Evolutionary conservation across 2,797 vertebrate genomes (phyloP).

Genomic region (Micropoecilia bifurca): DNA sequence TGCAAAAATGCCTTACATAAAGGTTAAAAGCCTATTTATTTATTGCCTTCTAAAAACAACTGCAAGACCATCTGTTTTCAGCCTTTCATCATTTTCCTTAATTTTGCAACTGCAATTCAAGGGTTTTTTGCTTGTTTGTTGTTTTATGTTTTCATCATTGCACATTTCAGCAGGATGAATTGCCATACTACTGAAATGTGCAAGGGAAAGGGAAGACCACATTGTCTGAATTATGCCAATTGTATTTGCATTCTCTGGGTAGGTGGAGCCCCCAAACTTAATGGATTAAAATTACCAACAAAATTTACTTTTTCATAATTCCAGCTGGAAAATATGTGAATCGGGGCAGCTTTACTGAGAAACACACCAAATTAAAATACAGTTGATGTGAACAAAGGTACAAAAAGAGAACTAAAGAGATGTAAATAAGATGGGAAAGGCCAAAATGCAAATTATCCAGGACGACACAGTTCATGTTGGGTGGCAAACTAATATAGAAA

Average conservation of each 20-base stretch:
- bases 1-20: too few relatives aligned
- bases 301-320: not conserved
- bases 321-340: not conserved
- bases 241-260: conserved; percentile 4
- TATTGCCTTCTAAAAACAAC: too few relatives aligned
- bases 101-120: too few relatives aligned
- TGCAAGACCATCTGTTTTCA: too few relatives aligned
- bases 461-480: not conserved
- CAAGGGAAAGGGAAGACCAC: not conserved
- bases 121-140: too few relatives aligned
- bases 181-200: too few relatives aligned
- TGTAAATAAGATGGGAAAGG: not conserved
- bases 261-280: not conserved
- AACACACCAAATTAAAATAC: not conserved
- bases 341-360: not conserved
- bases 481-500: not conserved
- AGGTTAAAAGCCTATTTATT: too few relatives aligned
- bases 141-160: too few relatives aligned
- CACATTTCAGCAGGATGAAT: too few relatives aligned
- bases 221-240: conserved; percentile 7
- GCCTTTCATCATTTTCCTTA: too few relatives aligned
- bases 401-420: not conserved
- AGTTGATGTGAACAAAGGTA: not conserved
- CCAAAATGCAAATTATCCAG: not conserved
- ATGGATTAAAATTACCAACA: not conserved